These are phyloP conservation scores for Silurus asotus DNA, from an alignment of 2,113 vertebrate genomes.

Conservation along the genomic window DNA sequence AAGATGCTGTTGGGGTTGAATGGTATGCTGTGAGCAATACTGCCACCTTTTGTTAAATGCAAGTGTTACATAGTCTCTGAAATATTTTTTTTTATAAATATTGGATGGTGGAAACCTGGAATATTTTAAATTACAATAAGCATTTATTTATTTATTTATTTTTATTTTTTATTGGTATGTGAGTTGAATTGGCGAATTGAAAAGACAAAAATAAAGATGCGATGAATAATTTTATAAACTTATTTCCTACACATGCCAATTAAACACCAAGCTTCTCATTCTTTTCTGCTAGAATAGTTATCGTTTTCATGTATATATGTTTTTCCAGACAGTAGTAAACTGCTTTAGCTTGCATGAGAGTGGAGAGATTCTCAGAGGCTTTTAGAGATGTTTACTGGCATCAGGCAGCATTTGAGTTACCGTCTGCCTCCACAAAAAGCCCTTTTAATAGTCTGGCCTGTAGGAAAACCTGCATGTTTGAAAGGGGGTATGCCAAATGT, in stretches of 20 bases:
- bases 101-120: neutral
- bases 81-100: neutral
- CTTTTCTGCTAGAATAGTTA: neutral
- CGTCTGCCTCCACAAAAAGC: slow-evolving; percentile 30
- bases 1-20: neutral
- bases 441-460: slow-evolving; percentile 35
- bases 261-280: neutral
- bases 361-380: neutral
- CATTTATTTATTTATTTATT: neutral
- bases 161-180: neutral
- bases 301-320: neutral
- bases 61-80: neutral
- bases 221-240: neutral
- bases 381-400: slow-evolving; percentile 32
- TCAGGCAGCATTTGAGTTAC: neutral
- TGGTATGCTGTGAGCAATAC: slow-evolving; percentile 62
- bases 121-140: neutral
- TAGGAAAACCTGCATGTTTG: neutral
- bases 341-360: neutral
- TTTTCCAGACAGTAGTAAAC: neutral
- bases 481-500: neutral
- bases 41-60: slow-evolving; percentile 67
- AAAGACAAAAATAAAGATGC: neutral
- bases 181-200: neutral
- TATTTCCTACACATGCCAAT: no score